Conservation (phyloP, 1,140 invertebrate species). For the Zaprionus ornatus region DNA sequence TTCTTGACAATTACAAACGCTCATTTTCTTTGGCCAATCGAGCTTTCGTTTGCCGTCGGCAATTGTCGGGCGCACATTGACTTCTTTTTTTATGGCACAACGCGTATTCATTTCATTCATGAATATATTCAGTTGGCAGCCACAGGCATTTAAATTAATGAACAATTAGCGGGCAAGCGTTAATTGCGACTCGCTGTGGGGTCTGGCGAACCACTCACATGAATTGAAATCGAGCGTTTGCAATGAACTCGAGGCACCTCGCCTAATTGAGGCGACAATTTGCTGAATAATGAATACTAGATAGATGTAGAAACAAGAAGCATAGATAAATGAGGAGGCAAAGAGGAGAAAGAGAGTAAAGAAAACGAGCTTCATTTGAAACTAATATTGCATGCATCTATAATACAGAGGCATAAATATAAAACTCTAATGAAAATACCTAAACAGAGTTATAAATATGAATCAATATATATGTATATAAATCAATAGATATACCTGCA, state of each 20-base stretch:
- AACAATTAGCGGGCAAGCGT: slow-evolving; percentile 64
- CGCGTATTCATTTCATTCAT: slow-evolving; percentile 18
- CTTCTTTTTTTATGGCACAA: not conserved
- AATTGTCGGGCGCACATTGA: slow-evolving; percentile 11
- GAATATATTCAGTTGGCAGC: slow-evolving; percentile 41
- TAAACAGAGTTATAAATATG: not conserved
- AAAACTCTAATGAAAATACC: too few species aligned
- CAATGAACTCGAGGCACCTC: slow-evolving; percentile 21
- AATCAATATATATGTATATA: not conserved
- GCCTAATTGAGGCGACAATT: slow-evolving; percentile 56
- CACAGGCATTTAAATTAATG: slow-evolving; percentile 43
- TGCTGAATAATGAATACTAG: slow-evolving; percentile 32
- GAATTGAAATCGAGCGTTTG: slow-evolving; percentile 21
- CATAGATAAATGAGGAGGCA: too few species aligned
- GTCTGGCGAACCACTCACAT: slow-evolving; percentile 34
- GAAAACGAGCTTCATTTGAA: not conserved
- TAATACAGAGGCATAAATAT: too few species aligned
- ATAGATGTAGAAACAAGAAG: not conserved
- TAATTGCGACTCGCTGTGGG: slow-evolving; percentile 50
- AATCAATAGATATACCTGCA: not conserved
- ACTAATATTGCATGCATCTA: too few species aligned
- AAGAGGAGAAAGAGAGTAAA: not conserved
- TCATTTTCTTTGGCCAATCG: not conserved
- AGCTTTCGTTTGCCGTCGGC: slow-evolving; percentile 51
- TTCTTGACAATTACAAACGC: too few species aligned